Evolutionary conservation across 2,797 vertebrate species (phyloP).

Genomic region (Acipenser oxyrinchus): DNA sequence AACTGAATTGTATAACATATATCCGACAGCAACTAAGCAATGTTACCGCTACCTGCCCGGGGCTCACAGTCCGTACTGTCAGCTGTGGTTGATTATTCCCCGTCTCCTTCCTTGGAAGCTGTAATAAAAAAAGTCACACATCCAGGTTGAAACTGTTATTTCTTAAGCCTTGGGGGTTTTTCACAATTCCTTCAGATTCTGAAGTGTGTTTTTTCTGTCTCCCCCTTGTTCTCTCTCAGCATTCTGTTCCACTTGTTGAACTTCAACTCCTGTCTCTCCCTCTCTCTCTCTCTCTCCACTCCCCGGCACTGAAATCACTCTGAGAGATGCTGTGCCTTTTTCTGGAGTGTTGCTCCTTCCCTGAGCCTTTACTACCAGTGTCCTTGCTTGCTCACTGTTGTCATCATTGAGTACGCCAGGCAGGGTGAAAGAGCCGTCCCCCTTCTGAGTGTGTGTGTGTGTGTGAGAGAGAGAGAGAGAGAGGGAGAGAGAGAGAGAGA

Average conservation of each 20-base stretch:
- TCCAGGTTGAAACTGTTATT: slow-evolving; percentile 53
- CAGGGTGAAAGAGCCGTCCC: not conserved
- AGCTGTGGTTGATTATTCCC: slow-evolving; percentile 11
- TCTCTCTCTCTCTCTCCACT: not conserved
- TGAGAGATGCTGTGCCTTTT: not conserved
- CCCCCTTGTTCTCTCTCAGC: slow-evolving; percentile 3
- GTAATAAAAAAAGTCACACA: slow-evolving; percentile 39
- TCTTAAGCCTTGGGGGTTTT: slow-evolving; percentile 31
- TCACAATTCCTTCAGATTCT: slow-evolving; percentile 26
- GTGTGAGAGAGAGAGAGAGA: not conserved
- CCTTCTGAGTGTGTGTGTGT: not conserved
- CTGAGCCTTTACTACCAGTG: not conserved
- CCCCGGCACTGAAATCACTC: not conserved
- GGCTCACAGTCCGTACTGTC: not conserved
- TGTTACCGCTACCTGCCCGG: not conserved
- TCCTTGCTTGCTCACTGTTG: not conserved
- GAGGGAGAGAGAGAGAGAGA: not conserved
- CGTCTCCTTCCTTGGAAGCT: slow-evolving; percentile 35
- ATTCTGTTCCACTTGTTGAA: not conserved
- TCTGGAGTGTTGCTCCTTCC: not conserved
- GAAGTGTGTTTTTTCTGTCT: slow-evolving; percentile 18
- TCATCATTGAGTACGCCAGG: not conserved
- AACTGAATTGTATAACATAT: not conserved
- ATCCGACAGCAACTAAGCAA: slow-evolving; percentile 13
- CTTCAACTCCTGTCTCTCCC: not conserved